phyloP scores from a whole-genome alignment of 2,888 invertebrate genomes.

The Luperina testacea region DNA sequence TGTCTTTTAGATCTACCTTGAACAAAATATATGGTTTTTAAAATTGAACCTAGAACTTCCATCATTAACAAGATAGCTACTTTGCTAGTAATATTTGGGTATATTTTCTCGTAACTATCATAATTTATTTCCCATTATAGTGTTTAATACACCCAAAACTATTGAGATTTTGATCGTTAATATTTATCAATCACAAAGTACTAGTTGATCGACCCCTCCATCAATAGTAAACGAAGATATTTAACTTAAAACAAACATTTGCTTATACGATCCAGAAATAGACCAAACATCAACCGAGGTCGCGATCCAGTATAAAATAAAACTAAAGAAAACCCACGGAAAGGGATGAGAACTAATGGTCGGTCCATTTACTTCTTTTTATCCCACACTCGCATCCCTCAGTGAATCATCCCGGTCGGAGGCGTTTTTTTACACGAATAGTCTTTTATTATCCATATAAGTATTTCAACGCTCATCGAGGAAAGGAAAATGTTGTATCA shows the following conservation, averaged over 20 bases:
- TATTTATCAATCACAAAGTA: constrained; percentile 20
- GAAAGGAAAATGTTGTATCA: constrained; percentile 60
- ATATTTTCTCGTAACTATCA: neutral
- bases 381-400: constrained; percentile 74
- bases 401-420: constrained; percentile 76
- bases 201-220: constrained; percentile 18
- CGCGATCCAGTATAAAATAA: constrained; percentile 57
- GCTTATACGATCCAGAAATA: constrained; percentile 56
- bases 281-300: constrained; percentile 65
- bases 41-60: neutral
- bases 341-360: constrained; percentile 78
- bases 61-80: neutral
- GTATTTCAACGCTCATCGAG: constrained; percentile 63
- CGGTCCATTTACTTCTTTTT: constrained; percentile 79
- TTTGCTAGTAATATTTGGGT: neutral
- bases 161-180: constrained; percentile 20
- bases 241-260: constrained; percentile 38
- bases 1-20: neutral
- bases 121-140: constrained; percentile 9
- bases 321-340: constrained; percentile 59
- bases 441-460: constrained; percentile 72
- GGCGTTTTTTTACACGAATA: constrained; percentile 70
- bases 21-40: neutral
- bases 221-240: constrained; percentile 17
- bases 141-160: neutral